Evolutionary conservation across 2,888 invertebrate genomes (phyloP).

Genomic region (Drosophila incognita): DNA sequence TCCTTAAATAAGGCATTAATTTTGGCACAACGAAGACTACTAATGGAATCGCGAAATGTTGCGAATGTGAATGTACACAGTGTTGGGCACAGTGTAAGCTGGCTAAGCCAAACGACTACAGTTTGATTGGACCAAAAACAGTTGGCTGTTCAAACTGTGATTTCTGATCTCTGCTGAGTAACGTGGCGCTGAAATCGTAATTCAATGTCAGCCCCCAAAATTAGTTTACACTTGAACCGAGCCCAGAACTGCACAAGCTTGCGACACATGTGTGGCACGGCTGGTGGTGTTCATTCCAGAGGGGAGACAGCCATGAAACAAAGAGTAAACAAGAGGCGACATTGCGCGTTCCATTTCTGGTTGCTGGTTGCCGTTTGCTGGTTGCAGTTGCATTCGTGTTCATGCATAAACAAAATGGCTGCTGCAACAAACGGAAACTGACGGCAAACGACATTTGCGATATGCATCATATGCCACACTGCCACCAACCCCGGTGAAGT

Average conservation of each 20-base stretch:
- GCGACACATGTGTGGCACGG: neutral
- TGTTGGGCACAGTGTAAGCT: neutral
- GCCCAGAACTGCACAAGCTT: slow-evolving; percentile 12
- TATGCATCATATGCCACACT: slow-evolving; percentile 73
- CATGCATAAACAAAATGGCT: slow-evolving; percentile 80
- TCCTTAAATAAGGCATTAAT: neutral
- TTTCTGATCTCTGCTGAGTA: slow-evolving; percentile 10
- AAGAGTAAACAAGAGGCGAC: slow-evolving; percentile 42
- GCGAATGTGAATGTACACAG: neutral
- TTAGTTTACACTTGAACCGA: slow-evolving; percentile 66
- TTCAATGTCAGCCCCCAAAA: slow-evolving; percentile 66
- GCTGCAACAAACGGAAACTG: slow-evolving; percentile 80
- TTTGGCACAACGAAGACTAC: neutral
- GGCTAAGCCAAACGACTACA: neutral
- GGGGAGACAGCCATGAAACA: slow-evolving; percentile 15
- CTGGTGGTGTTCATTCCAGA: slow-evolving; percentile 5
- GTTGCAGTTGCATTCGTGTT: slow-evolving; percentile 71
- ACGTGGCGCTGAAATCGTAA: slow-evolving; percentile 53
- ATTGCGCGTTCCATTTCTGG: slow-evolving; percentile 38
- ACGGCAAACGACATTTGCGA: slow-evolving; percentile 81
- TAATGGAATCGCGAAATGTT: neutral
- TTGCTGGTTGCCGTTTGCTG: slow-evolving; percentile 8
- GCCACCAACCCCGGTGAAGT: slow-evolving; percentile 39
- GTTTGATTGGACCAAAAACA: neutral
- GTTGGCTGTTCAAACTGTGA: neutral